These are phyloP conservation scores for Eupsittula cactorum DNA, from an alignment of 2,113 vertebrate genomes.

Conservation along the genomic window DNA sequence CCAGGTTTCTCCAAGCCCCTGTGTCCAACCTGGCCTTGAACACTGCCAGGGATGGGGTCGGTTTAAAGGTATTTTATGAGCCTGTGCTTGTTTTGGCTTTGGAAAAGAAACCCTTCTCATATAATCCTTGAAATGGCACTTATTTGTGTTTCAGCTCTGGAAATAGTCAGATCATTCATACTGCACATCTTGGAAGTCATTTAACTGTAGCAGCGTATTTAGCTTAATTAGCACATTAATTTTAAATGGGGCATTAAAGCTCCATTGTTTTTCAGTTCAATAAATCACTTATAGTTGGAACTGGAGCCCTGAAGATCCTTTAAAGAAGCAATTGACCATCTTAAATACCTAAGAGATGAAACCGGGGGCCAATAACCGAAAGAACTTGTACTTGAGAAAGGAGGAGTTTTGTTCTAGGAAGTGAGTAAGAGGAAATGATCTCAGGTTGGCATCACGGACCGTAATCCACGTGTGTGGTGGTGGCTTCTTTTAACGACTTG, in stretches of 20 bases:
- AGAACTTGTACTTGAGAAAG: slow-evolving; percentile 25
- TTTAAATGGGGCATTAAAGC: background rate
- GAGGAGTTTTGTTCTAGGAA: slow-evolving; percentile 55
- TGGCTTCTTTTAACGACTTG: background rate
- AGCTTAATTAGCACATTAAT: background rate
- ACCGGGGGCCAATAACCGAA: background rate
- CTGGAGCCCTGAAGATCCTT: background rate
- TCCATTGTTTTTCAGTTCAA: background rate
- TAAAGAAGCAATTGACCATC: background rate
- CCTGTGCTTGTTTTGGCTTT: background rate
- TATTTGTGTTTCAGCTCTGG: background rate
- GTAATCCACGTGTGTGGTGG: background rate
- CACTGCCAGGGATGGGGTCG: background rate
- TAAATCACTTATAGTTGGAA: background rate
- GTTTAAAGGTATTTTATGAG: background rate
- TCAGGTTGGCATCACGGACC: slow-evolving; percentile 26
- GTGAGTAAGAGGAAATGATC: slow-evolving; percentile 78
- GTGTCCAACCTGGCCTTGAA: background rate
- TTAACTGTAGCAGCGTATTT: background rate
- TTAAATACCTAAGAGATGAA: background rate
- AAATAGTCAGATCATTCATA: background rate
- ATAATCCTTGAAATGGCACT: background rate
- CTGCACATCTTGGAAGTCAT: background rate
- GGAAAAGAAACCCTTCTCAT: background rate
- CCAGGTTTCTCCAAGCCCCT: background rate